Percentiles rank a stretch among this genome's conserved stretches.
Evolutionary conservation across 2,888 invertebrate genomes (phyloP).

Genomic region (Pecten maximus): DNA sequence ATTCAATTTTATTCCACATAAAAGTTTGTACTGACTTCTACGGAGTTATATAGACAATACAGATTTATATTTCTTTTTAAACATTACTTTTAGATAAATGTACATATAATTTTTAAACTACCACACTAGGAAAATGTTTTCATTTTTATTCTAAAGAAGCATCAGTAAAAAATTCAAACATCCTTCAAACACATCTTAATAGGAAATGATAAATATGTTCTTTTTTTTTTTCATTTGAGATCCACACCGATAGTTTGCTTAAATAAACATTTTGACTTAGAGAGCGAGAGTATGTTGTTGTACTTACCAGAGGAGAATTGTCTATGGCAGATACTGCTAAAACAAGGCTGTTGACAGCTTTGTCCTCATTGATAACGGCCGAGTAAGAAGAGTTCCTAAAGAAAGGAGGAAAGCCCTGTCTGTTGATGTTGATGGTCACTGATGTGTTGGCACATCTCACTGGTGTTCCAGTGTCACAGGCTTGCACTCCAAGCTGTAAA

Average conservation of each 20-base stretch:
- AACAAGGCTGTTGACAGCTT: slow-evolving; percentile 57
- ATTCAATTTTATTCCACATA: no score
- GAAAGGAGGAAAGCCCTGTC: slow-evolving; percentile 67
- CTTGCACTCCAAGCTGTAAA: slow-evolving; percentile 68
- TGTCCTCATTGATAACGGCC: slow-evolving; percentile 66
- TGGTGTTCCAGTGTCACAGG: slow-evolving; percentile 77
- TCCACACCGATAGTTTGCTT: no score
- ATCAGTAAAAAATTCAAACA: neutral
- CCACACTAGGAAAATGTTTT: no score
- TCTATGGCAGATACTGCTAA: slow-evolving; percentile 68
- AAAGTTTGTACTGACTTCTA: no score
- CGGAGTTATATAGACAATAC: no score
- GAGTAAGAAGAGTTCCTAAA: slow-evolving; percentile 60
- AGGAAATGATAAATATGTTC: no score
- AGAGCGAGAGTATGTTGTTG: neutral
- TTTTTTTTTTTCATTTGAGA: no score
- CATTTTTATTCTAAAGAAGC: no score
- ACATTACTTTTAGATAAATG: no score
- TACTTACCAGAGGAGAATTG: slow-evolving; percentile 57
- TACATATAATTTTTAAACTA: no score
- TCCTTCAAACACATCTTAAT: neutral
- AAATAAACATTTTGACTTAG: no score
- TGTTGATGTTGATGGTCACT: slow-evolving; percentile 69
- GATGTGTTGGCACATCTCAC: slow-evolving; percentile 64
- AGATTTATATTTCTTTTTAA: no score